Evolutionary conservation across 2,797 vertebrate species (phyloP).

Genomic region (Crenichthys baileyi): DNA sequence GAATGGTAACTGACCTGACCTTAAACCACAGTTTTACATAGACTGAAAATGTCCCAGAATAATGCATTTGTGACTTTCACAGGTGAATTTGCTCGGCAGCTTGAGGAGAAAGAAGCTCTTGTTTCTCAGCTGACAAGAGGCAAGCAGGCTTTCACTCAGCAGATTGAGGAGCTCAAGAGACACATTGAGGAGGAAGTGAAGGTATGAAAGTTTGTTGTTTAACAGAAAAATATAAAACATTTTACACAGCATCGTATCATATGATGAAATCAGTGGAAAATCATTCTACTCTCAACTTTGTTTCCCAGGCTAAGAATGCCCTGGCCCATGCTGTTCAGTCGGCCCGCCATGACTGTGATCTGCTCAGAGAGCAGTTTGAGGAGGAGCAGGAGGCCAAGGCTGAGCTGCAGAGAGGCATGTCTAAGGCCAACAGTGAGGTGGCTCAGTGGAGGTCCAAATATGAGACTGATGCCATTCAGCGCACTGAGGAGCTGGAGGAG

Average conservation of each 20-base stretch:
- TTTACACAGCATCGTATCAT: background rate
- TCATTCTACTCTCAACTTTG: background rate
- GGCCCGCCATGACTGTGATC: constrained; percentile 86
- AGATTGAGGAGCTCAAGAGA: constrained; percentile 89
- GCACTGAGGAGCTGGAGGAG: constrained; percentile 56
- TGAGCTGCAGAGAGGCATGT: constrained; percentile 86
- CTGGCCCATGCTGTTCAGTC: constrained; percentile 75
- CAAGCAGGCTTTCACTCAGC: constrained; percentile 85
- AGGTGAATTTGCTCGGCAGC: constrained; percentile 50
- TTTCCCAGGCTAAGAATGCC: constrained; percentile 75
- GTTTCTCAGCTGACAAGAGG: constrained; percentile 84
- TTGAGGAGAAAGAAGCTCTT: constrained; percentile 82
- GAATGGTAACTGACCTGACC: background rate
- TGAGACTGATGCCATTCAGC: constrained; percentile 76
- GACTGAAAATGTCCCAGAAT: background rate
- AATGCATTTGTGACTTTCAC: background rate
- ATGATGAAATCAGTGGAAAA: background rate
- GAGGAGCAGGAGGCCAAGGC: constrained; percentile 89
- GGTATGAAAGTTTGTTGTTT: constrained; percentile 27
- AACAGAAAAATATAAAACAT: background rate
- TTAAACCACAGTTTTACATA: background rate
- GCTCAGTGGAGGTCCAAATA: constrained; percentile 86
- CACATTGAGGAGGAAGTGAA: constrained; percentile 84
- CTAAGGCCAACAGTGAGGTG: constrained; percentile 86
- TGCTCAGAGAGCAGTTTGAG: constrained; percentile 88